Evolutionary conservation across 2,113 vertebrate genomes (phyloP), one percentile per base, ranked within the genome.

Genomic region (Seriola rivoliana): DNA sequence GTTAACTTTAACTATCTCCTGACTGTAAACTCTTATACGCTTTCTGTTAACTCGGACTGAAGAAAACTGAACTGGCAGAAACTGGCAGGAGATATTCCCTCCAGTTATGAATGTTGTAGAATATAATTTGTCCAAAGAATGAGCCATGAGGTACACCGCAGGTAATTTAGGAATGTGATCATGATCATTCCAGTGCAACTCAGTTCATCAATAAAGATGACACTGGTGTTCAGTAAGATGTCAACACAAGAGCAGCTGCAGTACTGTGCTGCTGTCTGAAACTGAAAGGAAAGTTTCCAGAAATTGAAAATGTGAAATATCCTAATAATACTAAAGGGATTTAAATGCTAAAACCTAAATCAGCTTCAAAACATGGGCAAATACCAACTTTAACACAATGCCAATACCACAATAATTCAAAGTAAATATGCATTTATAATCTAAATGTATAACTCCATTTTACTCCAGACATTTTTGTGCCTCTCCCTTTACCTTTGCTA

Each of bases 131-230:
- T 72, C 36, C 67, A 13, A 72, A n/a, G 19, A 62, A 7, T 63
- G n/a, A 77, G 32, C 78, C 69, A 23, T 72, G 68, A 48, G 73
- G 71, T 25, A 55, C 46, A 48, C 75, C 62, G 46, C 32, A 64
- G 58, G 1, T 12, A 46, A 65, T 34, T 19, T 10, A 25, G 44
- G 1, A 60, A 44, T 6, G 10, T 6, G 16, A 21, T 52, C 10
- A 58, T 25, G 44, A 46, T 2, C 21, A 38, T 21, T 63, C 13
- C 17, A 34, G 14, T 21, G 1, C 21, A 44, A 23, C 40, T 54
- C 8, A 8, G 13, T 46, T 46, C 44, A 46, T 46, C 44, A 21
- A 38, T 21, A 2, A 38, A 34, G 19, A 12, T 23, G 21, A 55
- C 3, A 23, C 0, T 23, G 52, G 3, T 3, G 10, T 23, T 55